Evolutionary conservation across 2,797 vertebrate genomes (phyloP).

Genomic region (Parauchenoglanis punctatus): DNA sequence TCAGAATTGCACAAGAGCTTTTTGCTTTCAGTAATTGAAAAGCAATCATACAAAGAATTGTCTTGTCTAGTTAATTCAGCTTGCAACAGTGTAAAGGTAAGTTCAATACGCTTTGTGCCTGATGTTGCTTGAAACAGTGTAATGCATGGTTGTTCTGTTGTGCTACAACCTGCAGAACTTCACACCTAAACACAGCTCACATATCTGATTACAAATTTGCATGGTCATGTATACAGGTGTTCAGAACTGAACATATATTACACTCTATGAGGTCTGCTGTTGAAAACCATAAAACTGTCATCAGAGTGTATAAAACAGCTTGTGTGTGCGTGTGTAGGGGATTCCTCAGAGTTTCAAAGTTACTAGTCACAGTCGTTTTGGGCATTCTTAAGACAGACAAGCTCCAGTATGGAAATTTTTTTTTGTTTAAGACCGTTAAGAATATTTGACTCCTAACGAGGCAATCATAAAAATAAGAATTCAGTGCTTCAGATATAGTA

Average conservation of each 20-base stretch:
- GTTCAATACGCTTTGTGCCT: background rate
- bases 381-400: background rate
- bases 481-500: background rate
- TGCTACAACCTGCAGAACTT: background rate
- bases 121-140: background rate
- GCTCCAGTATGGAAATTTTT: background rate
- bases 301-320: background rate
- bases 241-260: background rate
- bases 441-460: background rate
- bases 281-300: conserved; percentile 4
- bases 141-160: background rate
- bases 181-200: background rate
- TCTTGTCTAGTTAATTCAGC: background rate
- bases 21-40: conserved; percentile 22
- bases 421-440: background rate
- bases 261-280: background rate
- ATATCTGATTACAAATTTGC: background rate
- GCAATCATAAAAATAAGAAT: background rate
- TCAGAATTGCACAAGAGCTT: background rate
- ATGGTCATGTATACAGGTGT: background rate
- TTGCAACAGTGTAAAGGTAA: background rate
- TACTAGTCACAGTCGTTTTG: background rate
- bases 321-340: no score
- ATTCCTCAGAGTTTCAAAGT: background rate
- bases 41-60: background rate